These are phyloP conservation scores for Periophthalmus modestus DNA, from an alignment of 2,113 vertebrate genomes.

Conservation along the genomic window DNA sequence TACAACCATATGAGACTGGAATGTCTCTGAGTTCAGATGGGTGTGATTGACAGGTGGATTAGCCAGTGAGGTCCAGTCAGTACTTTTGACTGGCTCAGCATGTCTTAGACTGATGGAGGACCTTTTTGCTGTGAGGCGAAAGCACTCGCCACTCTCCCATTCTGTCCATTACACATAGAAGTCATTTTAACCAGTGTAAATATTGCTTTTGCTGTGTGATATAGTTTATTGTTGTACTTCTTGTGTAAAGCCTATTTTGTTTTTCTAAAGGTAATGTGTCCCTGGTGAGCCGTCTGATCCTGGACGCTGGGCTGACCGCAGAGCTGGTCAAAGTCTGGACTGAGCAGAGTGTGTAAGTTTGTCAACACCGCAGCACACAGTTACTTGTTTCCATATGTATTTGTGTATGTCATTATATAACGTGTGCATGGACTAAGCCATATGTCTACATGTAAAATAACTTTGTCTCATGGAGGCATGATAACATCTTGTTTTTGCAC, in stretches of 20 bases:
- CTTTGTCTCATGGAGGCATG: background rate
- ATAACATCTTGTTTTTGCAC: background rate
- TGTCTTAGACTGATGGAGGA: no score
- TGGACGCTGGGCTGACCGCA: constrained; percentile 92
- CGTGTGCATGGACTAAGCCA: background rate
- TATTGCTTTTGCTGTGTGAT: background rate
- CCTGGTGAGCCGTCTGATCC: constrained; percentile 86
- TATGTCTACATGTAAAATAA: background rate
- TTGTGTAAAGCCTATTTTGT: constrained; percentile 23
- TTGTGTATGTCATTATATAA: background rate
- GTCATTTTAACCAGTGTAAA: background rate
- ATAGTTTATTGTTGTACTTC: background rate
- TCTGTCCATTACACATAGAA: no score
- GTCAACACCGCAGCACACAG: background rate
- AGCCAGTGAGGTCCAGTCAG: no score
- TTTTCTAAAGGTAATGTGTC: constrained; percentile 84
- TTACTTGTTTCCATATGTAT: background rate
- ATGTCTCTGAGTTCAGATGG: no score
- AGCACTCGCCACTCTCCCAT: no score
- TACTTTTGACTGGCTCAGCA: no score
- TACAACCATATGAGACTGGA: no score
- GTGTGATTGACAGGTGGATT: no score
- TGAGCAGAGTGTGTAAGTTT: constrained; percentile 85
- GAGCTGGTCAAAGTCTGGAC: constrained; percentile 91
- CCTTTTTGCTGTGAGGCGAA: no score